Percentiles rank a stretch among this genome's conserved stretches.
phyloP scores from a whole-genome alignment of 2,797 vertebrate genomes.

The Pempheris klunzingeri region DNA sequence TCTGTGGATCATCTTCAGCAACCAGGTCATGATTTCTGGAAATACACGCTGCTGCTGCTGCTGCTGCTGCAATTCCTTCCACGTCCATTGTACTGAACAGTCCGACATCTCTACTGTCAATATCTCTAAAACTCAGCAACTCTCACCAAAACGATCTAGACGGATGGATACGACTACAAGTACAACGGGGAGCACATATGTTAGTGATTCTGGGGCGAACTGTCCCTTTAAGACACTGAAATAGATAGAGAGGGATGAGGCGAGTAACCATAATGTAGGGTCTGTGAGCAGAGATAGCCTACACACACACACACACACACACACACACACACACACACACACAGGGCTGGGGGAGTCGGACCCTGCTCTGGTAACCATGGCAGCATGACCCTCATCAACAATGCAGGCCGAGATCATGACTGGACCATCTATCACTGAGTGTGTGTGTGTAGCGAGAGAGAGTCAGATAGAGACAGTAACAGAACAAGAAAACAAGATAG shows the following conservation, averaged over 20 bases:
- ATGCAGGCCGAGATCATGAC: constrained; percentile 69
- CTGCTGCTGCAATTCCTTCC: too few species aligned
- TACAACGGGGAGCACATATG: too few species aligned
- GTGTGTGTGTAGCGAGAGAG: constrained; percentile 30
- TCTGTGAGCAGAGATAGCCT: constrained; percentile 17
- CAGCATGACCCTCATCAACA: constrained; percentile 83
- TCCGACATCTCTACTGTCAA: too few species aligned
- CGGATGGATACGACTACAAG: too few species aligned
- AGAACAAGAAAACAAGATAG: constrained; percentile 44
- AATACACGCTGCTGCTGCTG: too few species aligned
- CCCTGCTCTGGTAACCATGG: constrained; percentile 76
- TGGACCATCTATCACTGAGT: constrained; percentile 78
- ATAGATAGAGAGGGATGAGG: constrained; percentile 2
- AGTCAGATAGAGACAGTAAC: constrained; percentile 47
- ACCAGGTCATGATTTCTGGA: too few species aligned
- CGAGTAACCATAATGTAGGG: constrained; percentile 6
- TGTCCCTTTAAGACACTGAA: constrained; percentile 15
- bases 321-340: constrained; percentile 42
- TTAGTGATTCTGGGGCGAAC: too few species aligned
- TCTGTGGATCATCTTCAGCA: too few species aligned
- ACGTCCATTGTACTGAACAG: too few species aligned
- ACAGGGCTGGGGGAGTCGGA: constrained; percentile 43
- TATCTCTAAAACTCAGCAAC: too few species aligned
- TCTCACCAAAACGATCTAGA: too few species aligned
- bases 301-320: constrained; percentile 14